Base-by-base conservation (phyloP, 2,797 vertebrate genomes). In the Protonibea diacanthus region DNA sequence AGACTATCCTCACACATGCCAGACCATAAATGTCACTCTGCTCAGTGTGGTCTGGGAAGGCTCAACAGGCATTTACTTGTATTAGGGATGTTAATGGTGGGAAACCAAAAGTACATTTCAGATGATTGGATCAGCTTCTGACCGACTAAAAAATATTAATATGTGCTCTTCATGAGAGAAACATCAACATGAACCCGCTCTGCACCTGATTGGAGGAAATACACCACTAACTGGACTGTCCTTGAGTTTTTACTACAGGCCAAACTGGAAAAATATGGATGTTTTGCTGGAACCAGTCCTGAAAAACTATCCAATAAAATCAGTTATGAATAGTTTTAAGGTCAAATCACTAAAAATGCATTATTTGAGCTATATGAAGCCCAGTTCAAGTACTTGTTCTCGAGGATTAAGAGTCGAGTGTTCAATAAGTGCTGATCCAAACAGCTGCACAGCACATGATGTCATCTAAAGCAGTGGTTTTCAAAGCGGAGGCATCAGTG, bases 21-120 rank as follows among this genome's bases (percentile, higher is more conserved):
- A 74, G 69, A 71, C 69, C 48, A 76, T 42, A 73, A 67, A 82
- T 76, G 63, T 79, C 86, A 86, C 57, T 85, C 49, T 21, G 29
- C 80, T 49, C 71, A 25, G 59, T 71, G 77, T 69, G 74, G 82
- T 80, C 75, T 76, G 78, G 63, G 42, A 44, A 20, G 51, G 78
- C 77, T 84, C 81, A 73, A 27, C 57, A 56, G 75, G 62, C 76
- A 76, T 86, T 84, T 29, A 57, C 58, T 60, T 51, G 29, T 23
- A 66, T 68, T 64, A 66, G 13, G n/a, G 23, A 20, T 45, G 49
- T 71, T 69, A 81, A 81, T 77, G 58, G 68, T 38, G 29, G 72
- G 52, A 76, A 78, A 80, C 45, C 76, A 78, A 78, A 83, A 74
- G 21, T 8, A 70, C 59, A 40, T 45, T 60, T 23, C 56, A 68